Evolutionary conservation across 2,113 vertebrate species (phyloP), one percentile per base, ranked within the genome.

Genomic region (Probosciger aterrimus): DNA sequence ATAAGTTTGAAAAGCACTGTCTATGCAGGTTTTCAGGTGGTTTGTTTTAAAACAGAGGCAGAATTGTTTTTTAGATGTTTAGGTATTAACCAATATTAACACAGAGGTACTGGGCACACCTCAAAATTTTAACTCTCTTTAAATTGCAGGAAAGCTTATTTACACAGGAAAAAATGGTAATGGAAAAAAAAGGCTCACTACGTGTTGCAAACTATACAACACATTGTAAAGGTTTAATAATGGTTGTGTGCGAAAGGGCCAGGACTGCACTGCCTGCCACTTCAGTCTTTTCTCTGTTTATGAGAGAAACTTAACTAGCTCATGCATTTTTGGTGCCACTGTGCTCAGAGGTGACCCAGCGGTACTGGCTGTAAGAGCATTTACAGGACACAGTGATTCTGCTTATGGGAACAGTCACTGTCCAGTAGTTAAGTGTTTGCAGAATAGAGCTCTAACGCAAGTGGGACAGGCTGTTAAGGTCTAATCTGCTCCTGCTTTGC

Each of bases 1-100:
- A 41, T 27, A 44, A 37, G n/a, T 73, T 90, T 93, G 57, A 71
- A 93, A 93, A 91, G 65, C 28, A 77, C 39, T 20, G 3, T 73
- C 17, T 20, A 46, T 73, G 41, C 23, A 22, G 24, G 68, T 86
- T 64, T 84, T 85, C 1, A 4, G 22, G 43, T 33, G 5, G 15
- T 41, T 80, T 81, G 39, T 76, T 94, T 94, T 92, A 97, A 96
- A 92, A 93, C 89, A 92, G 94, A 90, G 82, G 28, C 91, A 88
- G 69, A 75, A 65, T 47, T 67, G 0, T 18, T 81, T 83, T 71
- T 86, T 63, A 91, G 76, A 35, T 86, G 17, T 53, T 87, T 93
- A 82, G 44, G 8, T 86, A 82, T 78, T 96, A 96, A 90, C 39
- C 3, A 1, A 30, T 91, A 92, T 60, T 96, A 97, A 96, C 83